phyloP scores from a whole-genome alignment of 2,113 vertebrate species.

The Datnioides undecimradiatus region DNA sequence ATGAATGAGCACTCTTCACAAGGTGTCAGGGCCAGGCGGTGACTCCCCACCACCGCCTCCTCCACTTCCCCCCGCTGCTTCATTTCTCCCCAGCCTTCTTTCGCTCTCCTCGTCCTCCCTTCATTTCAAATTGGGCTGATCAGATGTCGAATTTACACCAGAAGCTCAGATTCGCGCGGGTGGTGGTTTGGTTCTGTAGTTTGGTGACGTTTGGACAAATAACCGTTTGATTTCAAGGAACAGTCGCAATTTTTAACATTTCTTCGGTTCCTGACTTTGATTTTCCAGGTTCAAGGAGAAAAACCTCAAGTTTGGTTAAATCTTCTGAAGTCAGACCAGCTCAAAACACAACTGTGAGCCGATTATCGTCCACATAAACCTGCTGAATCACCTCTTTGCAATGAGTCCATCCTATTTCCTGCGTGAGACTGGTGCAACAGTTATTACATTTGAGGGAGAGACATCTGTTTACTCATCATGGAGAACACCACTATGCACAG shows the following conservation, averaged over 20 bases:
- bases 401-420: background rate
- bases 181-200: background rate
- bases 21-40: slow-evolving; percentile 80
- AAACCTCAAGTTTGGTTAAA: background rate
- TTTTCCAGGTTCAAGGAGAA: background rate
- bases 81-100: slow-evolving; percentile 46
- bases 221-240: slow-evolving; percentile 22
- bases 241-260: slow-evolving; percentile 1
- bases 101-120: slow-evolving; percentile 15
- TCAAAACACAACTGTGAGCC: background rate
- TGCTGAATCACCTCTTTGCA: background rate
- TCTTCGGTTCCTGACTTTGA: background rate
- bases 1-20: slow-evolving; percentile 83
- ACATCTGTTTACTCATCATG: background rate
- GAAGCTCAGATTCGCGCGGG: background rate
- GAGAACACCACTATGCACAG: no score
- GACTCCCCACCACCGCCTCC: background rate
- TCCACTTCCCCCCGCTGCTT: background rate
- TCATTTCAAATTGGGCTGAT: slow-evolving; percentile 61
- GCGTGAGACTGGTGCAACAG: background rate
- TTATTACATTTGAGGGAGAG: background rate
- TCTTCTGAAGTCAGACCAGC: background rate
- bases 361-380: background rate
- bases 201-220: background rate
- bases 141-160: slow-evolving; percentile 38